Base-by-base conservation (phyloP, 2,888 invertebrate genomes). In the Melanostoma mellinum region DNA sequence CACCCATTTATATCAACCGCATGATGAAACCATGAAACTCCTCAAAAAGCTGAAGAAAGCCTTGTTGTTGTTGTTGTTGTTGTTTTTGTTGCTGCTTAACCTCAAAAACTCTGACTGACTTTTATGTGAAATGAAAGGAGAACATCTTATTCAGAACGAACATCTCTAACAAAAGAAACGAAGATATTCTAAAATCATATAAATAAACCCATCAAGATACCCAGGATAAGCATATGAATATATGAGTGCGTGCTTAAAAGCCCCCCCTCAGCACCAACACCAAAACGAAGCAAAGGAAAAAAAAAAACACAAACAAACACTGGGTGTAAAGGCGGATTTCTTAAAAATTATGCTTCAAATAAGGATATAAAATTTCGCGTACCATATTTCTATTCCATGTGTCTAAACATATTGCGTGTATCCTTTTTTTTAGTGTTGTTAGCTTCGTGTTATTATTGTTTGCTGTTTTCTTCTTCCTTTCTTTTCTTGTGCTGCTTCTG, bases 171-270 rank as follows among this genome's bases (percentile, higher is more conserved):
- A 80, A 69, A 63, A 69, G 46, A 53, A 48, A 61, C 35, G 55
- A 74, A 74, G 40, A 77, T 72, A 74, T 84, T 78, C 50, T 67
- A 53, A 75, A 75, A 71, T 75, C 74, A 75, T 79, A 84, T 75
- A 84, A 84, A 84, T 84, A 78, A 78, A 78, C 78, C 82, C 82
- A 84, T 84, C 78, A 65, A 74, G 68, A 71, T 84, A 74, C 58
- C 61, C 32, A 84, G 79, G 75, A 79, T 79, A 84, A 84, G 75
- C 78, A 79, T 79, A 84, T 84, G 73, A 79, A 79, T 84, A 84
- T 69, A 77, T 68, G 52, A 82, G 78, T 65, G 69, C 69, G 55
- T 63, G 82, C 73, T 56, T 20, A 20, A 20, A 20, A 20, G 35
- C 55, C 36, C 50, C 53, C 50, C 36, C 6, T 42, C 30, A 9